phyloP scores from a whole-genome alignment of 2,888 invertebrate species.

The Parnassius smintheus region DNA sequence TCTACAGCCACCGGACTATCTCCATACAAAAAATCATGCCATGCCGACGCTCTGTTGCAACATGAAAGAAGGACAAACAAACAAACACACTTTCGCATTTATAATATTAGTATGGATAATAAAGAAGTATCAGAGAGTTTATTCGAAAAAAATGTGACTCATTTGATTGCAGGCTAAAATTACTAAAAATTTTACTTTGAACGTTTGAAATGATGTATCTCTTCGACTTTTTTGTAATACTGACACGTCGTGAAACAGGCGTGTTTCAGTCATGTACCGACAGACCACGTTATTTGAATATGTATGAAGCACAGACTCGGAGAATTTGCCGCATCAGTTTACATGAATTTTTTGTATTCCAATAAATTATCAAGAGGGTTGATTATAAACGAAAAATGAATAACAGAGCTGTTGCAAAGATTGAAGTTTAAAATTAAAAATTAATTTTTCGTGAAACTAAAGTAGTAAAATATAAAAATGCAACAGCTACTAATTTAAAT shows the following conservation, averaged over 20 bases:
- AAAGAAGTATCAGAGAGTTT: too few relatives aligned
- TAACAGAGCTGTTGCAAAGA: conserved; percentile 42
- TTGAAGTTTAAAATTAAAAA: conserved; percentile 5
- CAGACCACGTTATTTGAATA: conserved; percentile 70
- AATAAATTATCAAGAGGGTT: conserved; percentile 79
- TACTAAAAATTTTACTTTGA: conserved; percentile 33
- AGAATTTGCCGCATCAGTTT: conserved; percentile 62
- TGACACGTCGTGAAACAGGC: conserved; percentile 58
- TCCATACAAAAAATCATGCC: too few relatives aligned
- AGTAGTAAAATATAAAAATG: too few relatives aligned
- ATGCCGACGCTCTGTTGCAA: too few relatives aligned
- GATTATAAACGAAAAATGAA: conserved; percentile 70
- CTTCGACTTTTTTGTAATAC: conserved; percentile 64
- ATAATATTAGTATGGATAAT: too few relatives aligned
- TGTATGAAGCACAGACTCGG: conserved; percentile 67
- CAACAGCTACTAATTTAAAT: too few relatives aligned
- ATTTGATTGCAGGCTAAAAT: too few relatives aligned
- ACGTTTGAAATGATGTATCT: conserved; percentile 43
- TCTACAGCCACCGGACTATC: too few relatives aligned
- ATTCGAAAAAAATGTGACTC: too few relatives aligned
- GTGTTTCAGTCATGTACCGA: conserved; percentile 70
- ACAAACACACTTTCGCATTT: too few relatives aligned
- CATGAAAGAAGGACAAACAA: too few relatives aligned
- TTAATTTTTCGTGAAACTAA: not conserved
- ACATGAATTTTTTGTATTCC: conserved; percentile 73